Evolutionary conservation across 2,113 vertebrate species (phyloP).

Genomic region (Salvelinus sp.): DNA sequence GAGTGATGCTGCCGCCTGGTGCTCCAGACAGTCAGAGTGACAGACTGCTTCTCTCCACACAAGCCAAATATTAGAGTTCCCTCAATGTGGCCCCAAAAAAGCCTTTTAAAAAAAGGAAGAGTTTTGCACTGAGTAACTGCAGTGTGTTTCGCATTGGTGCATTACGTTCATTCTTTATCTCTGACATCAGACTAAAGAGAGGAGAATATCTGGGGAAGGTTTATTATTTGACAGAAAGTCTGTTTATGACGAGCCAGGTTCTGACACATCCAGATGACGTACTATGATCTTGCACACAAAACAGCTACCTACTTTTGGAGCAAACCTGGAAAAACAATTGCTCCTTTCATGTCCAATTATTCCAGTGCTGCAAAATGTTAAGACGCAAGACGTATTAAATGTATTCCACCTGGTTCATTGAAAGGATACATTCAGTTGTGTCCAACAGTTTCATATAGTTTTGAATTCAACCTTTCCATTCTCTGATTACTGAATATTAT

Average conservation of each 20-base stretch:
- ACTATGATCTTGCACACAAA: background rate
- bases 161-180: background rate
- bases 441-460: background rate
- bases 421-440: background rate
- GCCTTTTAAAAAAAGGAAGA: background rate
- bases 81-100: background rate
- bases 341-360: background rate
- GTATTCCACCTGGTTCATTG: background rate
- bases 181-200: background rate
- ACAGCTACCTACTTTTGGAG: background rate
- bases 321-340: background rate
- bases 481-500: background rate
- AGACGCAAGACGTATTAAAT: background rate
- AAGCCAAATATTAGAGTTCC: constrained; percentile 18
- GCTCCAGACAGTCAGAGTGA: constrained; percentile 65
- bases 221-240: background rate
- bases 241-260: background rate
- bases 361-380: background rate
- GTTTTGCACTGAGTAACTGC: background rate
- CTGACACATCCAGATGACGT: background rate
- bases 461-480: background rate
- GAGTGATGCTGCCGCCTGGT: constrained; percentile 68
- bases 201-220: background rate
- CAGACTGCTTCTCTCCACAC: constrained; percentile 43
- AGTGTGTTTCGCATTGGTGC: background rate